Base-by-base conservation (phyloP, 2,113 vertebrate species). In the Oostethus manadensis region DNA sequence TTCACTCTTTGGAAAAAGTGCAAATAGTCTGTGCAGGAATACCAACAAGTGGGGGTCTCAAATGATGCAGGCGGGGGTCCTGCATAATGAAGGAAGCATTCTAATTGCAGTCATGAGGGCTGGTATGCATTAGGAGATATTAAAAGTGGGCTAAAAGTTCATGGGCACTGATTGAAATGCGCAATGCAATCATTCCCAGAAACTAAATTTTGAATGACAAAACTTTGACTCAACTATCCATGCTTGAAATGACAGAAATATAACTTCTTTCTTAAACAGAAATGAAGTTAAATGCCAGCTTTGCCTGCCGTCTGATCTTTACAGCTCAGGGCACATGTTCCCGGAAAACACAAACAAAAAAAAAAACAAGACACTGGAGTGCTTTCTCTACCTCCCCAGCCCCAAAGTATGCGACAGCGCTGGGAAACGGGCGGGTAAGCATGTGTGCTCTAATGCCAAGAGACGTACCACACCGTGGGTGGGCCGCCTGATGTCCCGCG, bases 81-180 rank as follows among this genome's bases (percentile, higher is more conserved):
- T 70, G 75, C 63, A 81, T 86, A 83, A 87, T 79, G 84, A 80
- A 73, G 81, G 85, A 85, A 83, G 86, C 60, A 56, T 80, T 74
- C 67, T 87, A 84, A 89, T 88, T 55, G 76, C 85, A 80, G 84
- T 73, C 88, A 88, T 38, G 76, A 86, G 82, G 84, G 77, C 88
- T 89, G 88, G 79, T 81, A 86, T 76, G 81, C 84, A 89, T 88
- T 89, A 89, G 79, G 59, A 79, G 82, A 87, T 85, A 88, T 89
- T 88, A 88, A 85, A 82, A 88, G 84, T 75, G 77, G 72, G 71
- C 74, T 83, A 85, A 86, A 62, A 74, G 88, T 86, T 88, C 68
- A 84, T 84, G 82, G 79, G 74, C 58, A 60, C 69, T 83, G 84
- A 88, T 75, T 88, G 78, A 79, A 72, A 84, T 82, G 83, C 86